Base-by-base conservation (phyloP, 2,888 invertebrate species). In the Camptogramma bilineatum region DNA sequence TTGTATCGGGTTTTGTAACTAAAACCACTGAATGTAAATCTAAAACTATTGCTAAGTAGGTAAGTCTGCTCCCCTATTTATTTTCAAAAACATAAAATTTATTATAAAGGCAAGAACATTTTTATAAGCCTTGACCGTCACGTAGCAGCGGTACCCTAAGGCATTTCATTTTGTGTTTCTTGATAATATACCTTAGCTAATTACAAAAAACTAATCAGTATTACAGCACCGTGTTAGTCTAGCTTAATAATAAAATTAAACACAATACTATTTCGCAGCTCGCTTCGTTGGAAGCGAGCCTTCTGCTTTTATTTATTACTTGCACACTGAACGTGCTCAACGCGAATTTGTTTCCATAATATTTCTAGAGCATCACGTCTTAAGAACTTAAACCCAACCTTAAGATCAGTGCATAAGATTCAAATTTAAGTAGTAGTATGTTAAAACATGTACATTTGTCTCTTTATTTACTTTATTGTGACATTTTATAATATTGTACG, bases 271-370 rank as follows among this genome's bases (percentile, higher is more conserved):
- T 90, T 87, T 83, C 82, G 83, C 78, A 83, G 86, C 77, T 79
- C 79, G 80, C 82, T 82, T 80, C 80, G 79, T 74, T 80, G 74
- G 73, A 81, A 79, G 21, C 21, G 4, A 28, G 7, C 28, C 85
- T 86, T 82, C 83, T 87, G 80, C 83, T 85, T 80, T 89, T 91
- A 91, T 91, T 91, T 92, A 92, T 91, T 90, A 90, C 91, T 87
- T 82, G 85, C 85, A 83, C 89, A 84, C 84, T 83, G 86, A 87
- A 92, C 91, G 91, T 91, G 91, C 90, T 90, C 90, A 88, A 86
- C 88, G 82, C 85, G 88, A 92, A 91, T 92, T 92, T 92, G 92
- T 92, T 91, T 90, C 89, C 92, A 91, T 91, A 92, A 92, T 91
- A 92, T 91, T 91, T 90, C 89, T 86, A 83, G 77, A 80, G 79